These are phyloP conservation scores for Ctenicera cuprea DNA, from an alignment of 2,888 invertebrate genomes.

Conservation along the genomic window DNA sequence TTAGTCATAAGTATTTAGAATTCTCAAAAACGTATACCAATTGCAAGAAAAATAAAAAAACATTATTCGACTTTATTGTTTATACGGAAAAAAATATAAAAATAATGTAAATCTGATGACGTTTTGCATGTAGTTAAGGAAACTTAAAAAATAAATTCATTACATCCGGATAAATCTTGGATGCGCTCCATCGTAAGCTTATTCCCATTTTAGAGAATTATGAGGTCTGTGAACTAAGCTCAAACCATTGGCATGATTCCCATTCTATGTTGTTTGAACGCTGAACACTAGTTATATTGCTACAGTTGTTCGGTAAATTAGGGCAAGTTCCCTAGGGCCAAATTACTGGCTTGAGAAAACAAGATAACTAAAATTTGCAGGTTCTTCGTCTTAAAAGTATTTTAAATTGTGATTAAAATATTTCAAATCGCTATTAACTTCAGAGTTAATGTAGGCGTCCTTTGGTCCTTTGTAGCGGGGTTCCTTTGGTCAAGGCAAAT, in stretches of 20 bases:
- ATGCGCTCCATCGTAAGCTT: constrained; percentile 45
- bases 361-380: constrained; percentile 5
- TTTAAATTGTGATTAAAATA: background rate
- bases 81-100: background rate
- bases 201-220: constrained; percentile 47
- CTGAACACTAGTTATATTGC: constrained; percentile 25
- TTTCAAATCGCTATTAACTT: too few species aligned
- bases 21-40: background rate
- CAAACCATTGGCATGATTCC: constrained; percentile 47
- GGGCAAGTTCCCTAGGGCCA: constrained; percentile 25
- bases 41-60: background rate
- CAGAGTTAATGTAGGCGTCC: too few species aligned
- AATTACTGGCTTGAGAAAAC: constrained; percentile 18
- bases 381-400: background rate
- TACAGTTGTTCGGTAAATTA: constrained; percentile 38
- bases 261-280: constrained; percentile 45
- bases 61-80: background rate
- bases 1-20: background rate
- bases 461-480: too few species aligned
- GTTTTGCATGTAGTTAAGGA: constrained; percentile 37
- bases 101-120: background rate
- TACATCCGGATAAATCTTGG: constrained; percentile 46
- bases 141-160: constrained; percentile 39
- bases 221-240: constrained; percentile 48
- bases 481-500: too few species aligned